Evolutionary conservation across 2,888 invertebrate species (phyloP).

Genomic region (Liposcelis brunnea): DNA sequence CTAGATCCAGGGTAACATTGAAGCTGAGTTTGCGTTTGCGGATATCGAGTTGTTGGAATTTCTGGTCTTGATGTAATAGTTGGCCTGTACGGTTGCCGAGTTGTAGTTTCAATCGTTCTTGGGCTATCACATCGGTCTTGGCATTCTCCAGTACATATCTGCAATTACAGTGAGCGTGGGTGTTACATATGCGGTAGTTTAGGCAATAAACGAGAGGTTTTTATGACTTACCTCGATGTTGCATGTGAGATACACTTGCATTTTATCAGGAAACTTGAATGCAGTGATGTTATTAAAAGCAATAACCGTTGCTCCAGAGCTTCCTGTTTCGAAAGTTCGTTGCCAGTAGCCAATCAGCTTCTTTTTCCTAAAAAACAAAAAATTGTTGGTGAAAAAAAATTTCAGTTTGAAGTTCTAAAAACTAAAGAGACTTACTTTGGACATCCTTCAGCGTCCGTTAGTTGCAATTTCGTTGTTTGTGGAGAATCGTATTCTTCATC

Average conservation of each 20-base stretch:
- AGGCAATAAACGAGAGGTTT: background rate
- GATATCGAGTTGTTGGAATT: background rate
- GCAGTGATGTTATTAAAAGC: constrained; percentile 50
- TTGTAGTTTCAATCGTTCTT: constrained; percentile 17
- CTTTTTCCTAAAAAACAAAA: constrained; percentile 32
- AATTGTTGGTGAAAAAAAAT: background rate
- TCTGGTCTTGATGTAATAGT: background rate
- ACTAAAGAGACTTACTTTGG: constrained; percentile 33
- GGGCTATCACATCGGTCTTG: constrained; percentile 18
- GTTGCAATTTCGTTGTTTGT: constrained; percentile 40
- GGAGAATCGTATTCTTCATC: constrained; percentile 39
- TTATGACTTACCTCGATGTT: constrained; percentile 60
- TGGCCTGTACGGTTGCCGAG: constrained; percentile 17
- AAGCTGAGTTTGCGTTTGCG: constrained; percentile 9
- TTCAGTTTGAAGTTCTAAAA: background rate
- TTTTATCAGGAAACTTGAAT: constrained; percentile 55
- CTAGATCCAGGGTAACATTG: constrained; percentile 19
- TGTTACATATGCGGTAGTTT: background rate
- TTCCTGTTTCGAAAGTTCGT: constrained; percentile 38
- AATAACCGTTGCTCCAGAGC: constrained; percentile 41
- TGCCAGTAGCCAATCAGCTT: constrained; percentile 48
- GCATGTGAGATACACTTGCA: constrained; percentile 53
- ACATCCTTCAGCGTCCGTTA: constrained; percentile 48
- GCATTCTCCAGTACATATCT: constrained; percentile 21
- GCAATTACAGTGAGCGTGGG: too few relatives aligned